Conservation (phyloP, 2,113 vertebrate species). For the Mugil cephalus region DNA sequence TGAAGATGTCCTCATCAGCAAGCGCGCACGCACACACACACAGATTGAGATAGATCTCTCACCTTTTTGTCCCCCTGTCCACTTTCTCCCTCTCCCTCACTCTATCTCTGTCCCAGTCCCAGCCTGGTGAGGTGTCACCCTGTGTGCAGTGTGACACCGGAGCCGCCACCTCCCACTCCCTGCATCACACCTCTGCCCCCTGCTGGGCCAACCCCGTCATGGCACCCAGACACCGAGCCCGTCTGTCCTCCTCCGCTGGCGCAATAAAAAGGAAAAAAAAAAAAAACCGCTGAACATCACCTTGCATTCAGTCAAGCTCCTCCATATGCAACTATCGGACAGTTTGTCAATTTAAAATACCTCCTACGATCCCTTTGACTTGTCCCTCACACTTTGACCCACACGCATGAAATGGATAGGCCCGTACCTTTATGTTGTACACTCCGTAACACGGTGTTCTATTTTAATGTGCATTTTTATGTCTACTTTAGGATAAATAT, state of each 20-base stretch:
- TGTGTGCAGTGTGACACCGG: constrained; percentile 73
- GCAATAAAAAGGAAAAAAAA: neutral
- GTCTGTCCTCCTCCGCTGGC: constrained; percentile 48
- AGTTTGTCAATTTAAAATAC: neutral
- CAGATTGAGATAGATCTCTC: constrained; percentile 51
- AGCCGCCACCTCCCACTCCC: constrained; percentile 80
- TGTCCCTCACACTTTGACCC: too few species aligned
- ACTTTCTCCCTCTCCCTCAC: constrained; percentile 41
- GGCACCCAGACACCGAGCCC: constrained; percentile 62
- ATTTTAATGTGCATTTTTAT: too few species aligned
- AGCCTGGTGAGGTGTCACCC: constrained; percentile 74
- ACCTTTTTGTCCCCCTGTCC: constrained; percentile 57
- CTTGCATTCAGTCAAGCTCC: constrained; percentile 35
- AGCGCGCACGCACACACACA: constrained; percentile 15
- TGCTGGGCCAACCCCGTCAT: constrained; percentile 70
- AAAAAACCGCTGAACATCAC: constrained; percentile 31
- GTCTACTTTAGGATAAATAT: neutral
- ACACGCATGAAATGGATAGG: neutral
- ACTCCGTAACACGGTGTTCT: neutral
- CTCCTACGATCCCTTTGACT: neutral
- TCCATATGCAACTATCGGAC: neutral
- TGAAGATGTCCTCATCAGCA: neutral
- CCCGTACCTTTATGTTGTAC: neutral
- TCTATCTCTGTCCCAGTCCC: constrained; percentile 33
- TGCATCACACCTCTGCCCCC: constrained; percentile 82